These are phyloP conservation scores for Stenodera caucasica DNA, from an alignment of 2,888 invertebrate genomes.

Conservation along the genomic window DNA sequence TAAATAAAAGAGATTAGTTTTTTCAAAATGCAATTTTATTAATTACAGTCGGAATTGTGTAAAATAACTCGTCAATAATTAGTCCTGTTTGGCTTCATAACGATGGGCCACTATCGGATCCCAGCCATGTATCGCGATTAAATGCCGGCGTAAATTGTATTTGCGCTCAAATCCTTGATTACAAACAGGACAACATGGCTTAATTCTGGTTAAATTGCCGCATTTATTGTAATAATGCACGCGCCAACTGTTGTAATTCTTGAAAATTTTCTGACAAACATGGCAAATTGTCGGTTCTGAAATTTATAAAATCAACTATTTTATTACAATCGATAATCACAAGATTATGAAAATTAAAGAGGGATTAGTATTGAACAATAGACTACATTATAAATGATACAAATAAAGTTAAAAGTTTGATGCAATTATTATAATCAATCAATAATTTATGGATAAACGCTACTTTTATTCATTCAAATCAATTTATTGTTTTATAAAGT, in stretches of 20 bases:
- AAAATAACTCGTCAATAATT: no score
- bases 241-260: constrained; percentile 27
- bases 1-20: neutral
- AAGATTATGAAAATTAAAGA: no score
- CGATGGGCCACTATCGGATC: neutral
- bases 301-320: constrained; percentile 4
- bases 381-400: no score
- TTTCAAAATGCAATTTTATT: constrained; percentile 3
- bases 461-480: no score
- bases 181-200: constrained; percentile 31
- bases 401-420: no score
- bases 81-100: neutral
- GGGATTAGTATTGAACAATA: no score
- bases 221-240: constrained; percentile 26
- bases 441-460: no score
- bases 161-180: constrained; percentile 37
- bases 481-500: neutral
- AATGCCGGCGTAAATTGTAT: constrained; percentile 33
- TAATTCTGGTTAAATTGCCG: constrained; percentile 12
- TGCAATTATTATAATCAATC: no score
- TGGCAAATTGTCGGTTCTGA: constrained; percentile 19
- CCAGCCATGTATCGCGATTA: constrained; percentile 23
- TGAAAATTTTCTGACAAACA: constrained; percentile 24
- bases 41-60: no score
- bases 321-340: neutral